phyloP scores from a whole-genome alignment of 2,113 vertebrate genomes.

The Cinclus cinclus region DNA sequence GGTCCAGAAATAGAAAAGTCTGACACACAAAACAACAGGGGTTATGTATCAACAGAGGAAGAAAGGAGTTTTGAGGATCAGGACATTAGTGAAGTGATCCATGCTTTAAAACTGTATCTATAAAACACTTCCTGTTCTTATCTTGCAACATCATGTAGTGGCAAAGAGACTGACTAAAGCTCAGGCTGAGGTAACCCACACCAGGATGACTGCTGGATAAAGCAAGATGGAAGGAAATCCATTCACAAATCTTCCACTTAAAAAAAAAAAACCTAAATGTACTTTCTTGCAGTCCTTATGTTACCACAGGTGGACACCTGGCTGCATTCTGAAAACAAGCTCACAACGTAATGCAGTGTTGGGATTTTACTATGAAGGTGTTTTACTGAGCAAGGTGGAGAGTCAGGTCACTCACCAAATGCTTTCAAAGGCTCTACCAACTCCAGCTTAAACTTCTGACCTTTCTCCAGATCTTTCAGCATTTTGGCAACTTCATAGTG shows the following conservation, averaged over 20 bases:
- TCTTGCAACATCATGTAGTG: not conserved
- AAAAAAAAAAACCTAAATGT: not conserved
- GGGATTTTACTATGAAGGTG: not conserved
- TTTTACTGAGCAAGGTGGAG: not conserved
- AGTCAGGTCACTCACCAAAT: slow-evolving; percentile 87
- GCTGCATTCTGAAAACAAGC: not conserved
- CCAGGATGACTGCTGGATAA: not conserved
- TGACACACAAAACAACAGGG: not conserved
- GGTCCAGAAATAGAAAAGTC: not conserved
- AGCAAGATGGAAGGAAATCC: not conserved
- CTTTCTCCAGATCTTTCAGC: slow-evolving; percentile 88
- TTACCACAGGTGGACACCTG: not conserved
- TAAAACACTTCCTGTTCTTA: not conserved
- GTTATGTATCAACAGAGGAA: not conserved
- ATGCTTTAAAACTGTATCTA: not conserved
- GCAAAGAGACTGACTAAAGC: not conserved
- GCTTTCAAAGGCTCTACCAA: slow-evolving; percentile 92
- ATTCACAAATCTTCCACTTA: not conserved
- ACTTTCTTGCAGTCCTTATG: not conserved
- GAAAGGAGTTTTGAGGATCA: not conserved
- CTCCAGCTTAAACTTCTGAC: slow-evolving; percentile 83
- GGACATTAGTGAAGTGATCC: not conserved
- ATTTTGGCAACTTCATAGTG: slow-evolving; percentile 94
- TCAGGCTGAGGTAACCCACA: not conserved
- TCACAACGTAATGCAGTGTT: not conserved